Conservation (phyloP, 2,888 invertebrate genomes). For the Caenorhabditis afra region DNA sequence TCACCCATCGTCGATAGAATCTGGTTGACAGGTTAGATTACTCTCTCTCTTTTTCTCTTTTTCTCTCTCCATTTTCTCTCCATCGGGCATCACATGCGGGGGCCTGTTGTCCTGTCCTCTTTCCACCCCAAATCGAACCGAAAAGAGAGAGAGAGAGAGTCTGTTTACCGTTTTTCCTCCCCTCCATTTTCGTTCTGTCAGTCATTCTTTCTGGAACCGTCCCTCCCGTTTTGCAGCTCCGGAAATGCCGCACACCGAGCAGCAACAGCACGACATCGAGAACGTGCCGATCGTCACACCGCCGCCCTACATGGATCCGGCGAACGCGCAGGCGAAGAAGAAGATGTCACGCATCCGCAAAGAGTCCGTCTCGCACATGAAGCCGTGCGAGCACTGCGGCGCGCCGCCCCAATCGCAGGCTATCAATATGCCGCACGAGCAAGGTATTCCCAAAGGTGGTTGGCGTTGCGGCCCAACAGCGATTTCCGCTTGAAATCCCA, state of each 20-base stretch:
- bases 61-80: constrained; percentile 13
- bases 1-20: constrained; percentile 28
- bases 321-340: constrained; percentile 62
- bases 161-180: too few species aligned
- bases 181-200: too few species aligned
- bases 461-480: not conserved
- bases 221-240: too few species aligned
- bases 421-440: constrained; percentile 49
- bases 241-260: constrained; percentile 50
- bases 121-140: not conserved
- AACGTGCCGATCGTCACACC: constrained; percentile 59
- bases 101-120: constrained; percentile 1
- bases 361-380: constrained; percentile 47
- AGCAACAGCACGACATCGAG: constrained; percentile 48
- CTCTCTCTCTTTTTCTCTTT: constrained; percentile 13
- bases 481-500: too few species aligned
- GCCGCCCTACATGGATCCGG: constrained; percentile 69
- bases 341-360: constrained; percentile 61
- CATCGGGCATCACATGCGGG: constrained; percentile 27
- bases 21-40: constrained; percentile 52
- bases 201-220: too few species aligned
- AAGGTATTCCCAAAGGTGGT: constrained; percentile 32
- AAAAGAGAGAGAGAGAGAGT: too few species aligned
- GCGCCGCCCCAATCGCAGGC: constrained; percentile 55
- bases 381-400: constrained; percentile 55